Conservation (phyloP, 2,888 invertebrate genomes). For the Athalia cordata region DNA sequence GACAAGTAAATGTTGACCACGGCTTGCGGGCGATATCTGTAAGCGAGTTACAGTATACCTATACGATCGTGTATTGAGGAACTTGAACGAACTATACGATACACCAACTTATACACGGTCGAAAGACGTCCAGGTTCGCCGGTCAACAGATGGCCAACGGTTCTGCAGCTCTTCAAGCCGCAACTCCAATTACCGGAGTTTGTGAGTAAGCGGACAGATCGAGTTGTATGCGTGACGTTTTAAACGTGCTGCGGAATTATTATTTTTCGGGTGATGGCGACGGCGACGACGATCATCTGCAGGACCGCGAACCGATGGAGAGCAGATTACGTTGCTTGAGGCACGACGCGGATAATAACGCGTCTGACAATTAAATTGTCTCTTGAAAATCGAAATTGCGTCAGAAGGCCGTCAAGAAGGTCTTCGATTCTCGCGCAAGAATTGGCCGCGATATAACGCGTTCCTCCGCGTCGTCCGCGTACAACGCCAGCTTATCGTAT, state of each 20-base stretch:
- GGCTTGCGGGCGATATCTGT: slow-evolving; percentile 16
- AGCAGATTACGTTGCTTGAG: slow-evolving; percentile 41
- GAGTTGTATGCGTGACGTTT: not conserved
- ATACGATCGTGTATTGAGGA: slow-evolving; percentile 2
- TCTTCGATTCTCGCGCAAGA: not conserved
- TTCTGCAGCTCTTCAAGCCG: not conserved
- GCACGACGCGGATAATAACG: slow-evolving; percentile 33
- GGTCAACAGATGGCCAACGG: slow-evolving; percentile 39
- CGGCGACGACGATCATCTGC: not conserved
- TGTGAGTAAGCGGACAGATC: not conserved
- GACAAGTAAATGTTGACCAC: slow-evolving; percentile 33
- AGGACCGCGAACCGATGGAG: slow-evolving; percentile 16
- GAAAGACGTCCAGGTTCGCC: slow-evolving; percentile 6
- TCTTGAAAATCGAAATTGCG: slow-evolving; percentile 43
- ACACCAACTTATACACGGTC: slow-evolving; percentile 19
- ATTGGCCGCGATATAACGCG: slow-evolving; percentile 22
- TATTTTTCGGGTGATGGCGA: slow-evolving; percentile 36
- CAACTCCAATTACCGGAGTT: slow-evolving; percentile 37
- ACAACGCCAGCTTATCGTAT: not conserved
- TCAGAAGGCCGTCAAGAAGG: slow-evolving; percentile 37
- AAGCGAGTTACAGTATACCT: not conserved
- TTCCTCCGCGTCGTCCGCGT: not conserved
- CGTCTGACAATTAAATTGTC: slow-evolving; percentile 42
- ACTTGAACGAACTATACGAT: slow-evolving; percentile 6
- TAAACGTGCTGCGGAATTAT: slow-evolving; percentile 16